Evolutionary conservation across 1,140 invertebrate genomes (phyloP).

Genomic region (Archivesica marissinica): DNA sequence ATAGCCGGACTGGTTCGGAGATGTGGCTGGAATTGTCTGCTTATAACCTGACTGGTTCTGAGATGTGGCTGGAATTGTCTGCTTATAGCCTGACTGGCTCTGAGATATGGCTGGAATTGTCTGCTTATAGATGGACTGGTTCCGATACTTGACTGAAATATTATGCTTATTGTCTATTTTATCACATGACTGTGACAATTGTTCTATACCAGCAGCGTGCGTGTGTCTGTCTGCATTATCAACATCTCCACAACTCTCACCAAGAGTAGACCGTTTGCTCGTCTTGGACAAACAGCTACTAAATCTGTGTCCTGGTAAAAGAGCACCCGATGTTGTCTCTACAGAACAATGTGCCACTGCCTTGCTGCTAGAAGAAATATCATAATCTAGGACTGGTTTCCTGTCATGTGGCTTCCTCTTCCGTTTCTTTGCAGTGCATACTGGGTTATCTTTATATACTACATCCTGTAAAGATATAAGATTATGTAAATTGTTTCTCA

Average conservation of each 20-base stretch:
- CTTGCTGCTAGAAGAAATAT: constrained; percentile 22
- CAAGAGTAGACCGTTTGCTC: neutral
- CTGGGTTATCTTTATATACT: no score
- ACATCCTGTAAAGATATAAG: no score
- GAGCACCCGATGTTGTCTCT: constrained; percentile 16
- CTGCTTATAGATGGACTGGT: no score
- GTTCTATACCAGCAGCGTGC: neutral
- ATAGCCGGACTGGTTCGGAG: no score
- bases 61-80: no score
- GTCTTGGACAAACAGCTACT: neutral
- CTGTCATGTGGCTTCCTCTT: constrained; percentile 21
- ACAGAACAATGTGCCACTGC: neutral
- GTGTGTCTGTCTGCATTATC: neutral
- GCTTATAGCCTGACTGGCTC: no score
- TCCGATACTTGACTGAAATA: no score
- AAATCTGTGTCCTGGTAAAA: constrained; percentile 21
- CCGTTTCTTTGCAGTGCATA: no score
- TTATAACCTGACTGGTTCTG: no score
- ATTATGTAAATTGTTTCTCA: no score
- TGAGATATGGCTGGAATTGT: no score
- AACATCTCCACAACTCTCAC: neutral
- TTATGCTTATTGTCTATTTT: neutral
- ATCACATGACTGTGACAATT: neutral
- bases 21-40: no score
- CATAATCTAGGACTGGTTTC: neutral